Conservation (phyloP, 2,888 invertebrate genomes). For the Dolichomitus sp. region DNA sequence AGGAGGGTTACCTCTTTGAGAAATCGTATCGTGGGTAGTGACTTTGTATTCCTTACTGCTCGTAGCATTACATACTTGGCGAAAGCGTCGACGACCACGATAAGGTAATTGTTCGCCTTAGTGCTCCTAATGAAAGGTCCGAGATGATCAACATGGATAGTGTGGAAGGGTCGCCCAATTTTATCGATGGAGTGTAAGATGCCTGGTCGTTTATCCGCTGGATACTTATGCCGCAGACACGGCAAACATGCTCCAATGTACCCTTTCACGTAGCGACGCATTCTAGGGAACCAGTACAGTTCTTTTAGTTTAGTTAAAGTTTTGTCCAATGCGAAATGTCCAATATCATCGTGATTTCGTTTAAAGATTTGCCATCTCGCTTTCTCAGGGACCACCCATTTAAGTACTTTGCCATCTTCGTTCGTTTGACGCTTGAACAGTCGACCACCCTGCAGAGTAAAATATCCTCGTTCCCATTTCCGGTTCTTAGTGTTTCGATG, state of each 20-base stretch:
- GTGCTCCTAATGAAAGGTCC: constrained; percentile 56
- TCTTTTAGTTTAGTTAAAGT: constrained; percentile 52
- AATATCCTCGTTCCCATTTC: no score
- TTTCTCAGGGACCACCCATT: constrained; percentile 25
- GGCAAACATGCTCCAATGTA: constrained; percentile 66
- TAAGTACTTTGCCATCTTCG: neutral
- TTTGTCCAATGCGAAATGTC: constrained; percentile 67
- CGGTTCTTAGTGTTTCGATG: no score
- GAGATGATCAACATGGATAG: constrained; percentile 61
- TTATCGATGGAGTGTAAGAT: constrained; percentile 55
- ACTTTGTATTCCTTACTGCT: no score
- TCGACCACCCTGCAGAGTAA: neutral
- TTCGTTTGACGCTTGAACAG: no score
- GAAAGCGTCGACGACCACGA: constrained; percentile 47
- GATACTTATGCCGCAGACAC: constrained; percentile 57
- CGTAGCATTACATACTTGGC: no score
- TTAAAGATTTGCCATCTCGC: constrained; percentile 24
- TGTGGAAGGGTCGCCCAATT: constrained; percentile 53
- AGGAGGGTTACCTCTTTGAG: constrained; percentile 20
- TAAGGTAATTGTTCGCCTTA: constrained; percentile 30
- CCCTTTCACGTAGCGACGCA: constrained; percentile 60
- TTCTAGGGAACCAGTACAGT: constrained; percentile 68
- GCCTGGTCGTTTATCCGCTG: constrained; percentile 35
- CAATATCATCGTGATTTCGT: constrained; percentile 61
- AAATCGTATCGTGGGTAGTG: constrained; percentile 24